These are phyloP conservation scores for Telmatochromis brichardi DNA, from an alignment of 2,113 vertebrate genomes.

Conservation along the genomic window DNA sequence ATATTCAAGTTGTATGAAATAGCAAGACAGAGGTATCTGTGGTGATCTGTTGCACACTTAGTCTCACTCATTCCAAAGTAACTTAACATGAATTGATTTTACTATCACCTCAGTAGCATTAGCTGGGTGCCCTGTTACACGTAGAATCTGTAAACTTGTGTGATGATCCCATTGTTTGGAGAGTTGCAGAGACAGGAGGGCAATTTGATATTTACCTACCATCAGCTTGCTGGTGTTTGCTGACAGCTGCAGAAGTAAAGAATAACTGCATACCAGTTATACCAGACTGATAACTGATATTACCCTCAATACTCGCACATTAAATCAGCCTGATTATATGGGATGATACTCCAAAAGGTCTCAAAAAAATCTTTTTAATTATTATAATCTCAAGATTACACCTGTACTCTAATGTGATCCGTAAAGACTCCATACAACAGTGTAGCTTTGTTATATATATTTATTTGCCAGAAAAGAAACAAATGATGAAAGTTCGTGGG, in stretches of 20 bases:
- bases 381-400: not conserved
- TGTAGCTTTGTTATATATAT: not conserved
- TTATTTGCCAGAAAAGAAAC: not conserved
- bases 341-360: not conserved
- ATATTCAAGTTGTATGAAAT: not conserved
- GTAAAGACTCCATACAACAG: not conserved
- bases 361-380: not conserved
- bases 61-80: not conserved
- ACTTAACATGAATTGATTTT: not conserved
- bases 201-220: not conserved
- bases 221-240: not conserved
- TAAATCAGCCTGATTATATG: not conserved
- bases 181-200: not conserved
- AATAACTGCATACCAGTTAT: not conserved
- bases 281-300: not conserved
- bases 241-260: constrained; percentile 14
- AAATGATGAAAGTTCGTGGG: not conserved
- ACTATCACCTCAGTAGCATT: not conserved
- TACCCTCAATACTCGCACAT: not conserved
- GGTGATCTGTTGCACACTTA: not conserved
- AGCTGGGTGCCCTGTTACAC: not conserved
- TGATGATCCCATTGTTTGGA: not conserved
- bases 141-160: not conserved
- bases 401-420: not conserved
- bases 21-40: not conserved